These are phyloP conservation scores for Drosophila falleni DNA, from an alignment of 2,888 invertebrate genomes.

Conservation along the genomic window DNA sequence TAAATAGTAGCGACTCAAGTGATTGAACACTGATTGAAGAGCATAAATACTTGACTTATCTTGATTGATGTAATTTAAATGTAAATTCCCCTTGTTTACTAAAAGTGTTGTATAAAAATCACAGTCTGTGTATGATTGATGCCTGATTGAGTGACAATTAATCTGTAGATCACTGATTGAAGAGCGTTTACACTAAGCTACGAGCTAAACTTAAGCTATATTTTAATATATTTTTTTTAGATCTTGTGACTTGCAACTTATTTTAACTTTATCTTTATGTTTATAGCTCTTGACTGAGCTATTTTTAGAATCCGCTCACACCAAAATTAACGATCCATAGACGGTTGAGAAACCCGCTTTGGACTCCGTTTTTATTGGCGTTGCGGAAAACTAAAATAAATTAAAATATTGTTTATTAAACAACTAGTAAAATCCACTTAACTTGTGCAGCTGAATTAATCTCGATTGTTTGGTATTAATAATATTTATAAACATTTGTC, in stretches of 20 bases:
- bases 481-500: slow-evolving; percentile 29
- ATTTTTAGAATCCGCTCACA: slow-evolving; percentile 42
- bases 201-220: slow-evolving; percentile 4
- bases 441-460: slow-evolving; percentile 18
- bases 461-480: slow-evolving; percentile 47
- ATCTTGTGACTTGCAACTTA: slow-evolving; percentile 25
- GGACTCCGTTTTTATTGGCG: slow-evolving; percentile 9
- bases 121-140: not conserved
- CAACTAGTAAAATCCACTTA: slow-evolving; percentile 46
- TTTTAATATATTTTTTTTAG: slow-evolving; percentile 10
- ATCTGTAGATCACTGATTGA: slow-evolving; percentile 7
- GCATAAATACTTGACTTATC: too few relatives aligned
- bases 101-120: too few relatives aligned
- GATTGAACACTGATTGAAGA: too few relatives aligned
- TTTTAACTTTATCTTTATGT: slow-evolving; percentile 15
- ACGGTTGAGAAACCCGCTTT: slow-evolving; percentile 34
- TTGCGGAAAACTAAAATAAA: slow-evolving; percentile 69
- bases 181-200: not conserved
- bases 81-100: too few relatives aligned
- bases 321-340: slow-evolving; percentile 29
- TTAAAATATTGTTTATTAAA: slow-evolving; percentile 59
- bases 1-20: too few relatives aligned
- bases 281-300: slow-evolving; percentile 23
- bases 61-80: too few relatives aligned
- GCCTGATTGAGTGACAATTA: not conserved